Percentiles rank a stretch among this genome's conserved stretches.
phyloP scores from a whole-genome alignment of 2,113 vertebrate species.

The Forbesichthys agassizii region DNA sequence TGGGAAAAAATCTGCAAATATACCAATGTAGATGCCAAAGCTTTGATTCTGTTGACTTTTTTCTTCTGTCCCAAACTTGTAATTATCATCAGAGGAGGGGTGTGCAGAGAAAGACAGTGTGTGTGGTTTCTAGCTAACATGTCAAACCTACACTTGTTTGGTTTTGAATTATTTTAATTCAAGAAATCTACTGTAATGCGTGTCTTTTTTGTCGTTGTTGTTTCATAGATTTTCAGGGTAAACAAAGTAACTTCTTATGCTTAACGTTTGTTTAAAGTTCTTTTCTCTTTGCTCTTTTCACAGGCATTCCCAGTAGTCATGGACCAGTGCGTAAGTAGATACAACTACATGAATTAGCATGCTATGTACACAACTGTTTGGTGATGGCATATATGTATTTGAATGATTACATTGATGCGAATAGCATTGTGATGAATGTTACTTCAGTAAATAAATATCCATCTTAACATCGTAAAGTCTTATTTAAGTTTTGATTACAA shows the following conservation, averaged over 20 bases:
- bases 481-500: background rate
- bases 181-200: background rate
- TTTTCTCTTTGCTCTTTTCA: slow-evolving; percentile 49
- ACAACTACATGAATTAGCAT: slow-evolving; percentile 45
- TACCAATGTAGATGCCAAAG: background rate
- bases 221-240: background rate
- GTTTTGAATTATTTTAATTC: slow-evolving; percentile 13
- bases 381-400: slow-evolving; percentile 15
- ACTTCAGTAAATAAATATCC: background rate
- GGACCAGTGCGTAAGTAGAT: slow-evolving; percentile 95
- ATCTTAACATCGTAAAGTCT: background rate
- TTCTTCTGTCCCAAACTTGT: slow-evolving; percentile 26
- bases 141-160: slow-evolving; percentile 11
- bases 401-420: background rate
- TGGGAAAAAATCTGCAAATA: slow-evolving; percentile 4
- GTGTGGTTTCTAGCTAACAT: slow-evolving; percentile 10
- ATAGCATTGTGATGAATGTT: slow-evolving; percentile 14
- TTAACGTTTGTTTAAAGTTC: slow-evolving; percentile 20
- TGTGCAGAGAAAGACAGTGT: slow-evolving; percentile 8
- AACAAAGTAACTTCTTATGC: no score
- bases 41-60: slow-evolving; percentile 55
- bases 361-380: slow-evolving; percentile 20
- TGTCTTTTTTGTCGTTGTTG: background rate
- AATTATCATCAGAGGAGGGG: slow-evolving; percentile 61
- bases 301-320: slow-evolving; percentile 93